phyloP scores from a whole-genome alignment of 2,797 vertebrate species.

The Urophycis tenuis region DNA sequence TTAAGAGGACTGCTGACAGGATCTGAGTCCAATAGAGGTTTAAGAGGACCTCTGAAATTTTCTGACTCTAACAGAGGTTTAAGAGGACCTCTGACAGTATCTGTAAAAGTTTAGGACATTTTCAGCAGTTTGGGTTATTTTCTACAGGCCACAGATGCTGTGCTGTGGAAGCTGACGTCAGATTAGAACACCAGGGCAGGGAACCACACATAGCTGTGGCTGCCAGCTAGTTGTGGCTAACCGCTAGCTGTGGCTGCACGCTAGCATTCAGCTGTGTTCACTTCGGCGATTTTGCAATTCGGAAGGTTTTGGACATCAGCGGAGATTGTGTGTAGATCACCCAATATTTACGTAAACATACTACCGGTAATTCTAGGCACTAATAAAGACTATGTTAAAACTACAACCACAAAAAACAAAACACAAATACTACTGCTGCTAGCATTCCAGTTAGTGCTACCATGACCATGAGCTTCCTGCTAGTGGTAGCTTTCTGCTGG shows the following conservation, averaged over 20 bases:
- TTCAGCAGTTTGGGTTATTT: not conserved
- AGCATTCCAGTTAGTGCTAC: not conserved
- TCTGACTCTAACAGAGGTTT: not conserved
- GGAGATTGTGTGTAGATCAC: not conserved
- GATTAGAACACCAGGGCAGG: constrained; percentile 21
- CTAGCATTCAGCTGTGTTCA: not conserved
- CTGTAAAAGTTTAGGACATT: not conserved
- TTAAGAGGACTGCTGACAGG: too few relatives aligned
- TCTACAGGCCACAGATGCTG: not conserved
- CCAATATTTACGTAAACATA: not conserved
- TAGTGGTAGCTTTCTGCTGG: not conserved
- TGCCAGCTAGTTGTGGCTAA: constrained; percentile 1
- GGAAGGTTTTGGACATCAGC: not conserved
- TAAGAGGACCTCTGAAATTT: not conserved
- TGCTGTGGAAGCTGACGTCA: constrained; percentile 1
- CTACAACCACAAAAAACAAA: not conserved
- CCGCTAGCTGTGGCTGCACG: constrained; percentile 21
- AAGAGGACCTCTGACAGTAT: not conserved
- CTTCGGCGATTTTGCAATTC: not conserved
- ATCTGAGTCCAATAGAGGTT: too few relatives aligned
- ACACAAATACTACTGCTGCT: not conserved
- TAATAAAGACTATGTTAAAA: not conserved
- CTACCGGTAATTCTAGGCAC: not conserved
- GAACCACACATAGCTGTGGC: constrained; percentile 25
- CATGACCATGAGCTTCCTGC: not conserved